A percentile compares a stretch with the other conserved stretches of the same genome.
Conservation (phyloP, 2,888 invertebrate genomes). For the Himalopsyche kuldschensis region DNA sequence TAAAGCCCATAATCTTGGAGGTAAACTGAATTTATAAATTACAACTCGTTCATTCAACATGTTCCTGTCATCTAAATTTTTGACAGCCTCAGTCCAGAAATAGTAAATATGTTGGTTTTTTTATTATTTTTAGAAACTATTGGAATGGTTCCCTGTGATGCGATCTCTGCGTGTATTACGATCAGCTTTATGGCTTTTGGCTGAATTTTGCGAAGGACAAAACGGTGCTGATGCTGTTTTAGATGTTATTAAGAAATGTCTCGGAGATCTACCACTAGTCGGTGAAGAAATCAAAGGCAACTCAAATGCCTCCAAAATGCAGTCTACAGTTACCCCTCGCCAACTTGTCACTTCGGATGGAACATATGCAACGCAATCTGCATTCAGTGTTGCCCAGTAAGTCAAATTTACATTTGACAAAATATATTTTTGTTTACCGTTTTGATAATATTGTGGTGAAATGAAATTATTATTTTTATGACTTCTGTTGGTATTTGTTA, state of each 20-base stretch:
- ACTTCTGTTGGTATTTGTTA: background rate
- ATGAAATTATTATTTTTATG: background rate
- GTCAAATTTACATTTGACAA: slow-evolving; percentile 43
- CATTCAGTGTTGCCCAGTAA: slow-evolving; percentile 82
- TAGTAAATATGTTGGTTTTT: background rate
- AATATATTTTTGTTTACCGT: background rate
- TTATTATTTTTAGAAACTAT: slow-evolving; percentile 56
- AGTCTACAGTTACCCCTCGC: slow-evolving; percentile 50
- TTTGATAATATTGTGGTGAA: background rate
- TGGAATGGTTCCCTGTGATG: slow-evolving; percentile 84
- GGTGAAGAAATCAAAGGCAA: slow-evolving; percentile 31
- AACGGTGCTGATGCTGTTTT: slow-evolving; percentile 81
- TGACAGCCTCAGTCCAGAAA: background rate
- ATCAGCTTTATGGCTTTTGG: slow-evolving; percentile 95
- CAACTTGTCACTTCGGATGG: slow-evolving; percentile 97
- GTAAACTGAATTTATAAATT: slow-evolving; percentile 46
- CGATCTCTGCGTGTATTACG: slow-evolving; percentile 91
- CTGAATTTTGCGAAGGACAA: slow-evolving; percentile 86
- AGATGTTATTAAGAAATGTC: slow-evolving; percentile 64
- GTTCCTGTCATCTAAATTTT: background rate
- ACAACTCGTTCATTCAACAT: background rate
- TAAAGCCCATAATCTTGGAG: slow-evolving; percentile 81
- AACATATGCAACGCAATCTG: slow-evolving; percentile 97
- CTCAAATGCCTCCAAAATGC: slow-evolving; percentile 61
- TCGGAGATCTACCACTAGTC: slow-evolving; percentile 45